Conservation (phyloP, 23 tunicate genomes). For the Corella eumyota region DNA sequence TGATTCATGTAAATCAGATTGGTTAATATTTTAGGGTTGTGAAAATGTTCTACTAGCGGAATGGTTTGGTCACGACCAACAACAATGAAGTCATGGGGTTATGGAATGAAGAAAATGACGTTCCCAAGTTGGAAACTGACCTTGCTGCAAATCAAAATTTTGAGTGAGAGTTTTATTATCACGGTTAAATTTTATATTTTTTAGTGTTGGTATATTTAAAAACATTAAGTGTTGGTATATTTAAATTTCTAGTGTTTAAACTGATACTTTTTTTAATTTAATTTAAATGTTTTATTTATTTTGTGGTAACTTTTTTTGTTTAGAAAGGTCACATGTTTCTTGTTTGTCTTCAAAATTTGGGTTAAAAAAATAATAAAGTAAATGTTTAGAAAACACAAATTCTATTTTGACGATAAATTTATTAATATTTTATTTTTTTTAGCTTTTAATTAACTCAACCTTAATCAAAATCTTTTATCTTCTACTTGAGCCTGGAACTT, state of each 20-base stretch:
- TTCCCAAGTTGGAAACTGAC: conserved; percentile 57
- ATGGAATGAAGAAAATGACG: conserved; percentile 41
- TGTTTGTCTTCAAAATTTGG: background rate
- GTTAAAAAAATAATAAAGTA: background rate
- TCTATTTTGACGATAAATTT: too few relatives aligned
- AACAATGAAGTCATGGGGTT: conserved; percentile 27
- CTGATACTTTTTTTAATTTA: too few relatives aligned
- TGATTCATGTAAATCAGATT: too few relatives aligned
- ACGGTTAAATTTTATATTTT: too few relatives aligned
- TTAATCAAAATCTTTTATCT: conserved; percentile 17
- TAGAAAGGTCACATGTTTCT: conserved; percentile 11
- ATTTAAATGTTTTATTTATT: too few relatives aligned
- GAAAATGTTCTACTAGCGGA: conserved; percentile 5
- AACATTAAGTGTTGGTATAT: background rate
- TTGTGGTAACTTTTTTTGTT: background rate
- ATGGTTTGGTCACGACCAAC: conserved; percentile 36
- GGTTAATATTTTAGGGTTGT: background rate
- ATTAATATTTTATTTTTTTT: too few relatives aligned
- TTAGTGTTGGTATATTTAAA: too few relatives aligned
- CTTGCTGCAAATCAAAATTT: too few relatives aligned
- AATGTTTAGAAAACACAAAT: background rate
- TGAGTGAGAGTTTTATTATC: too few relatives aligned
- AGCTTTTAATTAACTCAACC: too few relatives aligned
- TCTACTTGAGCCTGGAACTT: conserved; percentile 16
- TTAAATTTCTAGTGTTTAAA: too few relatives aligned